Evolutionary conservation across 2,113 vertebrate species (phyloP), one percentile per base, ranked within the genome.

Genomic region (Grammatotria lemairii): DNA sequence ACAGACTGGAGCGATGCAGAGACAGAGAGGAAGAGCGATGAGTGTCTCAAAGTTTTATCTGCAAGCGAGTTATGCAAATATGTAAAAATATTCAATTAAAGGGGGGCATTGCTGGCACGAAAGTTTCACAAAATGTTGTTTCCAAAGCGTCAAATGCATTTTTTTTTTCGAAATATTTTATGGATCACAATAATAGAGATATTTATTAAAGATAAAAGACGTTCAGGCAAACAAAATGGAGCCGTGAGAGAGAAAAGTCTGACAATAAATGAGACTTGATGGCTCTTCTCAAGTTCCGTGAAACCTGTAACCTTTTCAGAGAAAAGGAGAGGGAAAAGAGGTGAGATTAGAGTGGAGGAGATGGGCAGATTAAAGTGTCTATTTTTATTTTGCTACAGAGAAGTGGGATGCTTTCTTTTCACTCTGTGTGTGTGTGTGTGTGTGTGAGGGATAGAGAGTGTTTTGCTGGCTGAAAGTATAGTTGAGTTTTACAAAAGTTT

Each of bases 301-400:
- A 11, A 38, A 80, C 73, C 73, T 70, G 31, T 85, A 53, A 92
- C 87, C 88, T 88, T 87, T 33, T 73, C 63, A 53, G 58, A 14
- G 57, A 5, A 3, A 65, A 47, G 47, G 38, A 53, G 73, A 54
- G 85, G 51, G 6, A 55, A 33, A 49, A 1, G 58, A 57, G 82
- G 60, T 26, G 80, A 79, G 38, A 42, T 38, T 70, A 80, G 70
- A 65, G 65, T 53, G 49, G 47, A 45, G 35, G 68, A 68, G 90
- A 47, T 35, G 9, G 65, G 63, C 63, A 89, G 91, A 92, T 88
- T 84, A 85, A 88, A 93, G 84, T 45, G 79, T 47, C 82, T 82
- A 88, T 89, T 89, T 91, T 83, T 68, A 70, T 81, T 91, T 85
- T 82, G 53, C 87, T 35, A 33, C 79, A 82, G 57, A 84, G 86